Evolutionary conservation across 2,888 invertebrate species (phyloP).

Genomic region (Thereva unica): DNA sequence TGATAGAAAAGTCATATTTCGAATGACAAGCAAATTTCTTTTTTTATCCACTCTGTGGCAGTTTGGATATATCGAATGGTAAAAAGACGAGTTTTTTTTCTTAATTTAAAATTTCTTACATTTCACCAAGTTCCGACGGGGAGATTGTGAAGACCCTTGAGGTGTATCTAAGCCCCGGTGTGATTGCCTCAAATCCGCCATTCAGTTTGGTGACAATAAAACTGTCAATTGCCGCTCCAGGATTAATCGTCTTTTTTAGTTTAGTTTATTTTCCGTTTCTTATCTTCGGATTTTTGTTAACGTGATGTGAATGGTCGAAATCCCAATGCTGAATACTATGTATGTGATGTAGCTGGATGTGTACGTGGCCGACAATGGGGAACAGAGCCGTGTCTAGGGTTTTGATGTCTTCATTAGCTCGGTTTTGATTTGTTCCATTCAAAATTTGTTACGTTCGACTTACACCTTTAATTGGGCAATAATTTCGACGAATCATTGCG

Average conservation of each 20-base stretch:
- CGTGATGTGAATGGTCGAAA: neutral
- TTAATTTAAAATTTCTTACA: too few species aligned
- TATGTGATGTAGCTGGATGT: neutral
- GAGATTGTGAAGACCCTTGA: neutral
- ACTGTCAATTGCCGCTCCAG: conserved; percentile 20
- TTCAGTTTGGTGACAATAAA: conserved; percentile 30
- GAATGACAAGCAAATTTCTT: too few species aligned
- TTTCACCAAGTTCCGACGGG: too few species aligned
- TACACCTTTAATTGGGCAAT: conserved; percentile 24
- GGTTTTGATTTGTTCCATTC: conserved; percentile 38
- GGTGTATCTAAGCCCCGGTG: too few species aligned
- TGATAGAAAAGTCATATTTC: too few species aligned
- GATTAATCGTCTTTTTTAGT: conserved; percentile 22
- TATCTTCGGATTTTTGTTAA: conserved; percentile 14
- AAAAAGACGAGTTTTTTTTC: too few species aligned
- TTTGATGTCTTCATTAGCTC: conserved; percentile 41
- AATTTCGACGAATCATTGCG: conserved; percentile 32
- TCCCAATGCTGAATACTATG: neutral
- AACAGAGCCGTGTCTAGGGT: conserved; percentile 1
- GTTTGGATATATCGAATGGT: too few species aligned
- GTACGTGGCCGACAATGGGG: conserved; percentile 17
- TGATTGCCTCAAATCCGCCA: conserved; percentile 26
- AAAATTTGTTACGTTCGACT: conserved; percentile 33
- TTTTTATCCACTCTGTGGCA: too few species aligned
- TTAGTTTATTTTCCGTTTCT: conserved; percentile 15